Percentiles rank a stretch among this genome's conserved stretches.
Evolutionary conservation across 2,113 vertebrate genomes (phyloP).

Genomic region (Aegypius monachus): DNA sequence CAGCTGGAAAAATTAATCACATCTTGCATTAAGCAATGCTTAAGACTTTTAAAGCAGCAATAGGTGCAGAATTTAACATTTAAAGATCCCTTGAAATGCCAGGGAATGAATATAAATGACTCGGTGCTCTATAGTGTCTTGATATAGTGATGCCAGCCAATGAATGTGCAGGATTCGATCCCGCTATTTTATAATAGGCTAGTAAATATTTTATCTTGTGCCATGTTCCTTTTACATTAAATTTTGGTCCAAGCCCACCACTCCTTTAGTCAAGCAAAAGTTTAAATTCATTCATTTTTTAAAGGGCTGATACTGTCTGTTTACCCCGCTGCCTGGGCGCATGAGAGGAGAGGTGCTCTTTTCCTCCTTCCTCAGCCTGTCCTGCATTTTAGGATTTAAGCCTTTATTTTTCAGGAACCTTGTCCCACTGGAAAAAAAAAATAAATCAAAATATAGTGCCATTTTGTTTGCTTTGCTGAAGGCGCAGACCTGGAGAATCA

Average conservation of each 20-base stretch:
- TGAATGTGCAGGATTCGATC: neutral
- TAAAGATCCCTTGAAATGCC: conserved; percentile 53
- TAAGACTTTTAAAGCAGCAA: conserved; percentile 39
- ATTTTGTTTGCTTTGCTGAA: conserved; percentile 71
- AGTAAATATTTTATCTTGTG: conserved; percentile 38
- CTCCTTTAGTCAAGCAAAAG: neutral
- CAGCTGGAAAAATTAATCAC: conserved; percentile 48
- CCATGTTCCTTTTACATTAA: neutral
- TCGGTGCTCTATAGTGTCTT: neutral
- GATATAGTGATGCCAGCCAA: neutral
- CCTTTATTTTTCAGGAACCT: conserved; percentile 5
- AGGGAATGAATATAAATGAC: conserved; percentile 54
- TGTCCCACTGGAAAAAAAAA: neutral
- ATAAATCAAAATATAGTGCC: neutral
- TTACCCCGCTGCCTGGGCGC: neutral
- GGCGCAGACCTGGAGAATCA: conserved; percentile 67
- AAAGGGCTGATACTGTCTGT: neutral
- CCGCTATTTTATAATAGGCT: conserved; percentile 38
- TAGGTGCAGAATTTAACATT: conserved; percentile 46
- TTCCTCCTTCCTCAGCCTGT: neutral
- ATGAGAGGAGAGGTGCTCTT: neutral
- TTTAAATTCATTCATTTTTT: neutral
- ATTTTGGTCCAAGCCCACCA: neutral
- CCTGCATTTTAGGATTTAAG: neutral
- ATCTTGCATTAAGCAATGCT: conserved; percentile 1